Evolutionary conservation across 2,797 vertebrate species (phyloP).

Genomic region (Botia kubotai): DNA sequence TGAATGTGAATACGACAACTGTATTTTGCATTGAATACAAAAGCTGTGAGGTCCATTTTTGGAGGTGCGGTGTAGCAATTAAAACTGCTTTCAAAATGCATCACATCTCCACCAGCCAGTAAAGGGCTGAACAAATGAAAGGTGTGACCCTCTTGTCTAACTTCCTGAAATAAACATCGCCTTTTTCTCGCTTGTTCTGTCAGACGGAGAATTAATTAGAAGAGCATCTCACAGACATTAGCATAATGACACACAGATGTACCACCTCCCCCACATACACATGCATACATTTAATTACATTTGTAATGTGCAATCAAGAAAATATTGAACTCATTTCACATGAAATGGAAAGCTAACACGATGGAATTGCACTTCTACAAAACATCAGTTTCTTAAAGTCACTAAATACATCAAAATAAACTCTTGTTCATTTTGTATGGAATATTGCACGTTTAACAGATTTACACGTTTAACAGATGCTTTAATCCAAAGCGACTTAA

Average conservation of each 20-base stretch:
- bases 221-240: not conserved
- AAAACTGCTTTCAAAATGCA: constrained; percentile 34
- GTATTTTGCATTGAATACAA: not conserved
- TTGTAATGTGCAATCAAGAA: too few species aligned
- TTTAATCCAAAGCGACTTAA: too few species aligned
- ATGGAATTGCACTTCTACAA: too few species aligned
- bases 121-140: not conserved
- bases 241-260: not conserved
- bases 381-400: too few species aligned
- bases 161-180: not conserved
- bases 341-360: too few species aligned
- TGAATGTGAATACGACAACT: not conserved
- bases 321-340: too few species aligned
- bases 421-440: too few species aligned
- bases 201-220: not conserved
- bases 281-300: too few species aligned
- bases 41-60: constrained; percentile 27
- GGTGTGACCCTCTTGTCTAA: not conserved
- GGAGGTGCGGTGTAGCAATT: constrained; percentile 13
- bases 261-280: not conserved
- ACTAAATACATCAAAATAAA: too few species aligned
- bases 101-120: constrained; percentile 11
- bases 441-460: too few species aligned
- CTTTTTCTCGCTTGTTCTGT: not conserved
- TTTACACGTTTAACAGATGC: too few species aligned